phyloP scores from a whole-genome alignment of 2,113 vertebrate genomes.

The Solea solea region DNA sequence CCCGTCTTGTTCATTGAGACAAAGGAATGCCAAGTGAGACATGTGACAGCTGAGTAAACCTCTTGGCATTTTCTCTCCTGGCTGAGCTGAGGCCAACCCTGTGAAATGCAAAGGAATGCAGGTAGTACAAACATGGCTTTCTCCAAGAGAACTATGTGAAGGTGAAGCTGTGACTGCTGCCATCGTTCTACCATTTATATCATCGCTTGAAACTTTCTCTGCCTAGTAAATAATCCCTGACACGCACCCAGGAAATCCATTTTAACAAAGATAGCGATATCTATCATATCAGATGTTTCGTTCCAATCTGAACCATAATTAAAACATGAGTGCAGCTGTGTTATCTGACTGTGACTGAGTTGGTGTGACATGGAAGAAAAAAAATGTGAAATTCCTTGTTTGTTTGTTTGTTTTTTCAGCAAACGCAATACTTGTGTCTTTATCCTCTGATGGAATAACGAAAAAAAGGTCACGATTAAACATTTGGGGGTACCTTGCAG shows the following conservation, averaged over 20 bases:
- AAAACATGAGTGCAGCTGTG: background rate
- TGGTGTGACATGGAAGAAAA: background rate
- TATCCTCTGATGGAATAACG: background rate
- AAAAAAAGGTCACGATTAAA: conserved; percentile 22
- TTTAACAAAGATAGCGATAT: background rate
- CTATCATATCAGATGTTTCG: too few relatives aligned
- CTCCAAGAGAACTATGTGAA: conserved; percentile 16
- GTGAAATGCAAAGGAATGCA: conserved; percentile 49
- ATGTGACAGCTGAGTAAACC: conserved; percentile 45
- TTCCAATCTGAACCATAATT: background rate
- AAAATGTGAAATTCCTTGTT: background rate
- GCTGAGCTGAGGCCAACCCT: conserved; percentile 32
- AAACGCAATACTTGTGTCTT: background rate
- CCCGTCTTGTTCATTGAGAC: background rate
- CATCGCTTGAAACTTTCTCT: background rate
- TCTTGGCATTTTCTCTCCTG: conserved; percentile 27
- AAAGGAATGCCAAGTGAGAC: conserved; percentile 49
- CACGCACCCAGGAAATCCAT: conserved; percentile 8
- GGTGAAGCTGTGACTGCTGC: background rate
- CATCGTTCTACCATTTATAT: background rate
- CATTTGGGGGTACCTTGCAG: conserved; percentile 8
- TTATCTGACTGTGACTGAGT: background rate
- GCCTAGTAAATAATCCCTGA: background rate
- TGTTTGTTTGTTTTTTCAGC: background rate
- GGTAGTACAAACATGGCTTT: conserved; percentile 30